Evolutionary conservation across 2,113 vertebrate species (phyloP), one percentile per base, ranked within the genome.

Genomic region (Dipodomys ordii): DNA sequence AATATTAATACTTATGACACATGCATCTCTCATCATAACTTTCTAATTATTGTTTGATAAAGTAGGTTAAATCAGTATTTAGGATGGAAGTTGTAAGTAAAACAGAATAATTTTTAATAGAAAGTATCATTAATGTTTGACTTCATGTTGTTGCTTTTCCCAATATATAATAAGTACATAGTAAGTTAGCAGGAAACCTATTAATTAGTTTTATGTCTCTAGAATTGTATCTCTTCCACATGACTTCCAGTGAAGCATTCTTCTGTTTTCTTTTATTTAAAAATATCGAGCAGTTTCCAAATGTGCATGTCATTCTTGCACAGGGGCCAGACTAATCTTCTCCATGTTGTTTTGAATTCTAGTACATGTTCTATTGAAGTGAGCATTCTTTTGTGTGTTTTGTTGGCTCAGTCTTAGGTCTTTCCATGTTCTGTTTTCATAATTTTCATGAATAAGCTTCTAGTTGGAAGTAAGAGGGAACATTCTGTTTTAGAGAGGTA

Each of bases 81-180:
- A 11, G 27, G 22, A 7, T 30, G 67, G 35, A 90, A 92, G 5
- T 64, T 73, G 9, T 39, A 64, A 22, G 35, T 69, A 60, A 83
- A 83, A 73, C 27, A 78, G 77, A 68, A 53, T 80, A 3, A 67
- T 86, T 93, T 90, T 92, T 65, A 74, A n/a, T 72, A 44, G 76
- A 30, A 82, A 90, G 27, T 32, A 19, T 86, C 22, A 27, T 16
- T 39, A 67, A 57, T 12, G 22, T 79, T 72, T 93, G 83, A 32
- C 8, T 53, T 68, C 22, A 20, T 8, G 0, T 53, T 1, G 0
- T 5, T 49, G 49, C 49, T 83, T 16, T 86, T 6, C 6, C 2
- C 2, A 32, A 13, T 67, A 74, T 67, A n/a, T 53, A 57, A 57
- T 4, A 27, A 5, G 82, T 12, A 32, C 1, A 20, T 1, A 32